These are phyloP conservation scores for Myotis davidii DNA, from an alignment of 2,113 vertebrate genomes.

Conservation along the genomic window DNA sequence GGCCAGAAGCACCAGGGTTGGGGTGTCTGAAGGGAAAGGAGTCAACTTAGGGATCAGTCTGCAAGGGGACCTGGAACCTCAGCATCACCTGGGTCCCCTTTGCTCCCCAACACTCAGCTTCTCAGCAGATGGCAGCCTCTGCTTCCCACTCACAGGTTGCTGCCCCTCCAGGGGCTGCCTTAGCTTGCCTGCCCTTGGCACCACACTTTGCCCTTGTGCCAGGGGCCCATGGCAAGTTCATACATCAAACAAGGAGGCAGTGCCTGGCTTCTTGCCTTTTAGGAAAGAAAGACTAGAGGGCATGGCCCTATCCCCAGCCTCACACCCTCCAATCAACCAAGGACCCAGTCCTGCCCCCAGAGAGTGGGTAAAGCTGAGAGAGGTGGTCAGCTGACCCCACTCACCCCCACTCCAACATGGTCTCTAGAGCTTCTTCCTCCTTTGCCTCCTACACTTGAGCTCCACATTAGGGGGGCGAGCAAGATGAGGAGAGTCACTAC, in stretches of 20 bases:
- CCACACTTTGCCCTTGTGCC: background rate
- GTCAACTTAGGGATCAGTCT: background rate
- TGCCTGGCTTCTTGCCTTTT: slow-evolving; percentile 54
- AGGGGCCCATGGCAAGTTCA: slow-evolving; percentile 55
- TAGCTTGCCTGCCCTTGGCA: slow-evolving; percentile 65
- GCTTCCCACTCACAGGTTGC: background rate
- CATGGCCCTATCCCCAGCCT: background rate
- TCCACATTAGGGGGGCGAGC: background rate
- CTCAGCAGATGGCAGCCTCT: background rate
- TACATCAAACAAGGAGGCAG: slow-evolving; percentile 48
- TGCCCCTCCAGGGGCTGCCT: slow-evolving; percentile 25
- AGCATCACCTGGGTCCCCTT: background rate
- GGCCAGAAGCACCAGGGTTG: background rate
- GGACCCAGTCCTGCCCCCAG: background rate
- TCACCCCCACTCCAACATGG: too few species aligned
- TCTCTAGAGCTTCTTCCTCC: background rate
- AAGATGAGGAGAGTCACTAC: background rate
- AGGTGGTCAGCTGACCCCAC: background rate
- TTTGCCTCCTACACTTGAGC: background rate
- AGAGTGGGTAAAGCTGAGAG: background rate
- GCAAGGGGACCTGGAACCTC: background rate
- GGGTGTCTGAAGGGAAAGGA: background rate
- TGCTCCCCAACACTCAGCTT: background rate
- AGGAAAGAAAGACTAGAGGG: slow-evolving; percentile 15
- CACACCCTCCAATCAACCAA: background rate